phyloP scores from a whole-genome alignment of 2,797 vertebrate genomes.

The Eulemur mongoz region DNA sequence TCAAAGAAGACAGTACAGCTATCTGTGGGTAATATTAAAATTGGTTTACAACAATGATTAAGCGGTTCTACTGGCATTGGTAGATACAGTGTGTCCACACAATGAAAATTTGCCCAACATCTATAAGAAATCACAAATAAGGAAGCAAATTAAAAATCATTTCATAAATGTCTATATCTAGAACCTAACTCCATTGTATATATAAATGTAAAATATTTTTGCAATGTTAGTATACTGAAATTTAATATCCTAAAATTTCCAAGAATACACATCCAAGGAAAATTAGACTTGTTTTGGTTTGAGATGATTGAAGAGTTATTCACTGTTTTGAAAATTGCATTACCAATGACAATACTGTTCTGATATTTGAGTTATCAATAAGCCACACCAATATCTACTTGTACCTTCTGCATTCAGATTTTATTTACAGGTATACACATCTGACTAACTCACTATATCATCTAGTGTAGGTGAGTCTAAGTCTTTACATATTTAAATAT shows the following conservation, averaged over 20 bases:
- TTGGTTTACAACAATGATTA: neutral
- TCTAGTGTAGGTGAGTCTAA: neutral
- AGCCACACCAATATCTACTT: neutral
- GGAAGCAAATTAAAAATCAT: neutral
- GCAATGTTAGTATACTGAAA: neutral
- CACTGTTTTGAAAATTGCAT: neutral
- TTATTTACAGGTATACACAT: neutral
- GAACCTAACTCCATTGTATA: neutral
- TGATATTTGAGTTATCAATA: neutral
- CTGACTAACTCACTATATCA: neutral
- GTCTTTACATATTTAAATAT: neutral
- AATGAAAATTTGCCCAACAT: neutral
- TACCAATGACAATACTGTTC: neutral
- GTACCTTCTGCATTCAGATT: neutral
- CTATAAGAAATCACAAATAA: neutral
- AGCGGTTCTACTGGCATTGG: neutral
- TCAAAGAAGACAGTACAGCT: neutral
- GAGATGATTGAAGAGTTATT: neutral
- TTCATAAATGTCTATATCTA: neutral
- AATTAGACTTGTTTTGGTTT: neutral
- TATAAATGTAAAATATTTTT: neutral
- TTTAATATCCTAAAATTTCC: neutral
- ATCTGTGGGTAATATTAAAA: neutral
- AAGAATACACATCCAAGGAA: constrained; percentile 11
- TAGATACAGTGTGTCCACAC: neutral